Evolutionary conservation across 2,797 vertebrate genomes (phyloP).

Genomic region (Chelon labrosus): DNA sequence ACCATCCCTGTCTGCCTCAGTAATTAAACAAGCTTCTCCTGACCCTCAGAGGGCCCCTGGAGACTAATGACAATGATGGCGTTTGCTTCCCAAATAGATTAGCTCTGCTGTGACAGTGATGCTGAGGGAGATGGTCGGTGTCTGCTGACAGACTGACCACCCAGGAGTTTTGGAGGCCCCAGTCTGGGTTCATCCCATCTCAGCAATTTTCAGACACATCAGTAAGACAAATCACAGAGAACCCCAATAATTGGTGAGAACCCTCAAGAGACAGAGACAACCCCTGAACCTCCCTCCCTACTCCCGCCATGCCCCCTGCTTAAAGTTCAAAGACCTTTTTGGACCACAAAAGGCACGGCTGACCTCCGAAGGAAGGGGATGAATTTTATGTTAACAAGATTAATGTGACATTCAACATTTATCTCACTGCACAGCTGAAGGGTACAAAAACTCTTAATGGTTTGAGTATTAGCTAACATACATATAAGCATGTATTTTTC

Average conservation of each 20-base stretch:
- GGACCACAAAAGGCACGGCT: conserved; percentile 57
- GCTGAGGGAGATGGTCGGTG: conserved; percentile 57
- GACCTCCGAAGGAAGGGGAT: conserved; percentile 50
- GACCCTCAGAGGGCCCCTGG: conserved; percentile 69
- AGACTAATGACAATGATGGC: conserved; percentile 73
- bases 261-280: conserved; percentile 39
- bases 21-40: conserved; percentile 78
- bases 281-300: conserved; percentile 38
- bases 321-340: conserved; percentile 68
- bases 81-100: conserved; percentile 82
- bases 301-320: conserved; percentile 36
- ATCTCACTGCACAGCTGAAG: conserved; percentile 15
- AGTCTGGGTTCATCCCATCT: conserved; percentile 69
- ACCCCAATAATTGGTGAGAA: conserved; percentile 67
- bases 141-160: conserved; percentile 81
- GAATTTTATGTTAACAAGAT: conserved; percentile 70
- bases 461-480: neutral
- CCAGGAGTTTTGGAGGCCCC: conserved; percentile 70
- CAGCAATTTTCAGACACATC: conserved; percentile 72
- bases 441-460: neutral
- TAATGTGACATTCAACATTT: conserved; percentile 45
- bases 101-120: conserved; percentile 68
- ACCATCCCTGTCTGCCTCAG: conserved; percentile 66
- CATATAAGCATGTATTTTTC: neutral
- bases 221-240: conserved; percentile 71